Conservation (phyloP, 2,113 vertebrate species). For the Macquaria ambigua region DNA sequence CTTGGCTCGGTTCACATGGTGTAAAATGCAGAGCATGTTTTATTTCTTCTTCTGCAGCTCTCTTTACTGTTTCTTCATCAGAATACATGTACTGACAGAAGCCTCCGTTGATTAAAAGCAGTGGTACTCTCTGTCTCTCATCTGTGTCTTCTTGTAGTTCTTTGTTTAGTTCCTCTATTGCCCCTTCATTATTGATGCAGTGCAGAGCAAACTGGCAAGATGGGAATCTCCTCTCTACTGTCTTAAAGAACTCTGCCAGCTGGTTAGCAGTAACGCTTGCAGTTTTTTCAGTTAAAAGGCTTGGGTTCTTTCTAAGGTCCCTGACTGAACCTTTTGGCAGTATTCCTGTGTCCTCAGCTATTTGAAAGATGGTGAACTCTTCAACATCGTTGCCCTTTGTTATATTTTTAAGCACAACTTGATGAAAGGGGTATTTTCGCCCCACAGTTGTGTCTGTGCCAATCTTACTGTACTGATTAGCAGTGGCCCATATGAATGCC, state of each 20-base stretch:
- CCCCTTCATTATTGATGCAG: not conserved
- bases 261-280: not conserved
- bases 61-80: not conserved
- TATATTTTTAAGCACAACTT: conserved; percentile 44
- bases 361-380: conserved; percentile 20
- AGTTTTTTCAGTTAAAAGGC: not conserved
- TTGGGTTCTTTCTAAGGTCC: not conserved
- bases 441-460: not conserved
- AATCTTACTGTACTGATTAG: conserved; percentile 40
- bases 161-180: conserved; percentile 7
- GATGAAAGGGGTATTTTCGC: conserved; percentile 28
- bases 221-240: conserved; percentile 39
- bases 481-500: conserved; percentile 69
- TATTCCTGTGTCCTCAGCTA: conserved; percentile 54
- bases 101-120: conserved; percentile 43
- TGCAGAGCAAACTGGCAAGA: conserved; percentile 51
- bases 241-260: conserved; percentile 57
- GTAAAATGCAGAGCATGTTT: conserved; percentile 31
- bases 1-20: conserved; percentile 36
- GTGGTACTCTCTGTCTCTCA: not conserved
- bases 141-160: no score
- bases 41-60: conserved; percentile 35
- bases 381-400: not conserved
- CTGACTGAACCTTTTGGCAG: conserved; percentile 17
- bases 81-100: conserved; percentile 50